phyloP scores from a whole-genome alignment of 2,888 invertebrate genomes.

The Sminthurides aquaticus region DNA sequence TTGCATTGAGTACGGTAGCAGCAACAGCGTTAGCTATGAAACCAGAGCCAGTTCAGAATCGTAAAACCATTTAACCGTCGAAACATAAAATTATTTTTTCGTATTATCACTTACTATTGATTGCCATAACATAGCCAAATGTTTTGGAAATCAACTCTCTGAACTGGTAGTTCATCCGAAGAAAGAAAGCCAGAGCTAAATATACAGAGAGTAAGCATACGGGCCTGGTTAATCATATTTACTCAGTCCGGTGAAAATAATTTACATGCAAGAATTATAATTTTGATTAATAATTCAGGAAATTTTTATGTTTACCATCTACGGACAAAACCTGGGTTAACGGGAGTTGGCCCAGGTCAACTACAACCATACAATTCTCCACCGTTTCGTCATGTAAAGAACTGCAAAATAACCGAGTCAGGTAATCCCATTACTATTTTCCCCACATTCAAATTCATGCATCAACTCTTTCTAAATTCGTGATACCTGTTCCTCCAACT shows the following conservation, averaged over 20 bases:
- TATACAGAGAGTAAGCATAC: no score
- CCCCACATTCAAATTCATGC: no score
- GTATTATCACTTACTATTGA: background rate
- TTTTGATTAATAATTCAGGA: no score
- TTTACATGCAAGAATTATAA: no score
- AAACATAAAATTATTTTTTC: background rate
- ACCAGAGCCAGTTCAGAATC: background rate
- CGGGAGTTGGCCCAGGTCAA: background rate
- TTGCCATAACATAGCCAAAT: background rate
- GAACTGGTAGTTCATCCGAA: background rate
- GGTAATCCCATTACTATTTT: no score
- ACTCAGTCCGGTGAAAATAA: no score
- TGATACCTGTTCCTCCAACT: background rate
- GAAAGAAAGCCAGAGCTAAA: background rate
- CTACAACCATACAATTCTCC: background rate
- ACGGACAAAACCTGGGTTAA: background rate
- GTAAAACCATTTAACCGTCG: background rate
- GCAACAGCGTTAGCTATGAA: background rate
- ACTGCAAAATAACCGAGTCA: no score
- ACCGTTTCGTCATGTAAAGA: background rate
- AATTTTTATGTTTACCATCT: background rate
- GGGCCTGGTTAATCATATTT: no score
- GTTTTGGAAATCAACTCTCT: background rate
- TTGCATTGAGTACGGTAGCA: background rate
- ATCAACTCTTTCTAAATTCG: background rate